Conservation (phyloP, 2,797 vertebrate species). For the Aeoliscus strigatus region DNA sequence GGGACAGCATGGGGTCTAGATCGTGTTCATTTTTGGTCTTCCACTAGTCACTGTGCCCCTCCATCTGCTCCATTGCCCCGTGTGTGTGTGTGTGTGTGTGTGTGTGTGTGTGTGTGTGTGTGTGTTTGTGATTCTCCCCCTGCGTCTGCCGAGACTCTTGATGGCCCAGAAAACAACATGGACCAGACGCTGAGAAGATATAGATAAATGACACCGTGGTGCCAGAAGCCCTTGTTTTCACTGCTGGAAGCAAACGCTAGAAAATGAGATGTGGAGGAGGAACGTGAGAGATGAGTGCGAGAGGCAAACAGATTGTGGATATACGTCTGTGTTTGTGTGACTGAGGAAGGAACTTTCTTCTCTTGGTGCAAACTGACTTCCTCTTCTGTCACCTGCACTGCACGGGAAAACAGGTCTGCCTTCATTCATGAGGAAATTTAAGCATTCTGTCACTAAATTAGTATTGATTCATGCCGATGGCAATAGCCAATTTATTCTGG, state of each 20-base stretch:
- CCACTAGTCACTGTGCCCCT: slow-evolving; percentile 42
- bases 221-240: slow-evolving; percentile 44
- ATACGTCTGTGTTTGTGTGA: not conserved
- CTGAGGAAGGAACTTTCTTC: slow-evolving; percentile 5
- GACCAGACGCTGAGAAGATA: slow-evolving; percentile 41
- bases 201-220: slow-evolving; percentile 45
- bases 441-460: too few relatives aligned
- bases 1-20: slow-evolving; percentile 34
- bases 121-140: slow-evolving; percentile 29
- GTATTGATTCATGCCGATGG: too few relatives aligned
- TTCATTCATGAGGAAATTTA: too few relatives aligned
- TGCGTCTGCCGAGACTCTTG: slow-evolving; percentile 42
- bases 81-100: too few relatives aligned
- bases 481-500: too few relatives aligned
- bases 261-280: slow-evolving; percentile 34
- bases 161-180: slow-evolving; percentile 42
- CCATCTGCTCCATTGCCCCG: slow-evolving; percentile 67
- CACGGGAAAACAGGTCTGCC: not conserved
- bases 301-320: slow-evolving; percentile 18
- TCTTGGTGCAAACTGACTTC: not conserved
- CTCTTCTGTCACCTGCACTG: not conserved
- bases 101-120: slow-evolving; percentile 7
- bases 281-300: slow-evolving; percentile 16
- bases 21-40: slow-evolving; percentile 48
- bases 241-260: slow-evolving; percentile 35